Evolutionary conservation across 64 coral and sea anemone genomes (phyloP), one percentile per base, ranked within the genome.

Genomic region (Platygyra sinensis): DNA sequence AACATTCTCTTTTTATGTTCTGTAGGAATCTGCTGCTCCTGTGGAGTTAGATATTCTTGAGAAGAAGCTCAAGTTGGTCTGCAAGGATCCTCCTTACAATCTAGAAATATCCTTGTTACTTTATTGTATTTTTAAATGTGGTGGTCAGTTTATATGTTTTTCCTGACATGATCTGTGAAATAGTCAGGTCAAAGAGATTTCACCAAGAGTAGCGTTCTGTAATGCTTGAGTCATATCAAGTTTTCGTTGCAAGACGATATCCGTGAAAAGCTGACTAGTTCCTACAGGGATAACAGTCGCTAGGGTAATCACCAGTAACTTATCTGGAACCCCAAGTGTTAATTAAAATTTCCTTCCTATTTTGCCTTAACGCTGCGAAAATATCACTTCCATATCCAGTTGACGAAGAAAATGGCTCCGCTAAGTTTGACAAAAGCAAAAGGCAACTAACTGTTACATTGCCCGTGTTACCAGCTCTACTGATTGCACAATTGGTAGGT

Each of bases 351-450:
- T 46, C 7, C 42, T 46, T 46, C 42, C 42, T 10, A 39, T 89
- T 29, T 72, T 79, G 80, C 67, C 78, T 94, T 94, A 84, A 98
- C 86, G 24, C 24, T 89, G 20, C 0, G 17, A 60, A 98, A 86
- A 33, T 98, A 76, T 73, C 91, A 76, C 72, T 99, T 8, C 96
- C 96, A 24, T 99, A 91, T 80, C 88, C 94, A 63, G 80, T 99
- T 30, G 91, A 93, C 57, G 96, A 99, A 27, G 91, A 95, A 72
- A 92, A 99, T 61, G 96, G 96, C 14, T 86, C 86, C 24, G 97
- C 97, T 36, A 93, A 91, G 30, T 99, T 99, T 93, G 97, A 99
- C 55, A 99, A 95, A 78, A 95, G 97, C 90, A 99, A 93, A 76
- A 86, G 82, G 38, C 86, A 90, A 59, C 79, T 99, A 18, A 89